Base-by-base conservation (phyloP, 2,113 vertebrate genomes). In the Semicossyphus pulcher region DNA sequence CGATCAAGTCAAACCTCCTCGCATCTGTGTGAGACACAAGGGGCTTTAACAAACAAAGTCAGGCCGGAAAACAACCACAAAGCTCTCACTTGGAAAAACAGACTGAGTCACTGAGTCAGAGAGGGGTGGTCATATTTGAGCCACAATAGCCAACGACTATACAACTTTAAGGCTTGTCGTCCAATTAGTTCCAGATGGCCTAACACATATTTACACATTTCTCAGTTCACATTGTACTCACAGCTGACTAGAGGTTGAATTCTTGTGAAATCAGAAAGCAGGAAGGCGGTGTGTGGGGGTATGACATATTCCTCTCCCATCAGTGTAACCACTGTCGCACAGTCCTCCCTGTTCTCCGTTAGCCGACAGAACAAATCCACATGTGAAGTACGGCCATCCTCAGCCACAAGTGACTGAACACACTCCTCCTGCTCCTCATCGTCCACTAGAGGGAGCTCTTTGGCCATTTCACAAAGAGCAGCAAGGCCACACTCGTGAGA, bases 401-500 rank as follows among this genome's bases (percentile, higher is more conserved):
- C 79, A 4, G 86, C 64, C 5, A 81, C 84, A 29, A 94, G 86
- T 16, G 80, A 39, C 25, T 85, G 87, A 14, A 93, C 72, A 0
- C 72, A 15, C 48, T 32, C 67, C 20, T 88, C 83, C 65, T 71
- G 81, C 60, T 90, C 87, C 23, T 37, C 76, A 3, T 90, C 86
- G 36, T 81, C 89, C 60, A 82, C 58, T 39, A 90, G 59, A 78
- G 93, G 91, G 51, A 96, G 91, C 54, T 88, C 90, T 82, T 97
- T 99, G 47, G 96, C 95, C 96, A 98, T 96, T 72, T 96, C 95
- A 88, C 97, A 99, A 7, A 99, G 89, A 47, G 95, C 94, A 12
- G 94, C 92, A 31, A 99, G 91, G 12, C 58, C 86, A 83, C 94
- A 95, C 7, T 90, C 88, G 18, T 78, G 39, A 6, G 0, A 32